A percentile compares a stretch with the other conserved stretches of the same genome.
Conservation (phyloP, 2,797 vertebrate species). For the Setipinna tenuifilis region DNA sequence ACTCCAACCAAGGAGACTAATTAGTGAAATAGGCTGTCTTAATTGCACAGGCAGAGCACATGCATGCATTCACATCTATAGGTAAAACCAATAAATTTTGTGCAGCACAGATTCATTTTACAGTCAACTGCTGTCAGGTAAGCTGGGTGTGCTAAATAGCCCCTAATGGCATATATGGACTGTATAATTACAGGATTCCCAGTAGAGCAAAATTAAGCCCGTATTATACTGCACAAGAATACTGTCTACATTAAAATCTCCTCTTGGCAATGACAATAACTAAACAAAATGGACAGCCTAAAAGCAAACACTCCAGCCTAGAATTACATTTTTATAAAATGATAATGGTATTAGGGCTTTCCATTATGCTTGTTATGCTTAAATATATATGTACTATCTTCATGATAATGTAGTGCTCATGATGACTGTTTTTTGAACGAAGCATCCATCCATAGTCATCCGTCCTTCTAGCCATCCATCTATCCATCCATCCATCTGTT, state of each 20-base stretch:
- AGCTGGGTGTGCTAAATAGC: not conserved
- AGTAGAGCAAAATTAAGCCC: not conserved
- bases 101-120: not conserved
- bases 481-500: not conserved
- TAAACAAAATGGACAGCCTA: not conserved
- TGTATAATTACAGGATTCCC: slow-evolving; percentile 13
- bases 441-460: not conserved
- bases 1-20: too few species aligned
- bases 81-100: too few species aligned
- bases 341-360: not conserved
- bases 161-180: slow-evolving; percentile 5
- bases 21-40: too few species aligned
- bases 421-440: not conserved
- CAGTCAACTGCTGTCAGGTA: not conserved
- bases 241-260: not conserved
- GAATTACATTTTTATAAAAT: not conserved
- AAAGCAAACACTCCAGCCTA: not conserved
- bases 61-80: too few species aligned
- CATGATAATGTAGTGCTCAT: not conserved
- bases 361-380: not conserved
- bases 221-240: not conserved
- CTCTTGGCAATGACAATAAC: not conserved
- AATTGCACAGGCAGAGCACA: too few species aligned
- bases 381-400: not conserved
- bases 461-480: not conserved